These are phyloP conservation scores for Dendroctonus valens DNA, from an alignment of 1,140 invertebrate genomes.

Conservation along the genomic window DNA sequence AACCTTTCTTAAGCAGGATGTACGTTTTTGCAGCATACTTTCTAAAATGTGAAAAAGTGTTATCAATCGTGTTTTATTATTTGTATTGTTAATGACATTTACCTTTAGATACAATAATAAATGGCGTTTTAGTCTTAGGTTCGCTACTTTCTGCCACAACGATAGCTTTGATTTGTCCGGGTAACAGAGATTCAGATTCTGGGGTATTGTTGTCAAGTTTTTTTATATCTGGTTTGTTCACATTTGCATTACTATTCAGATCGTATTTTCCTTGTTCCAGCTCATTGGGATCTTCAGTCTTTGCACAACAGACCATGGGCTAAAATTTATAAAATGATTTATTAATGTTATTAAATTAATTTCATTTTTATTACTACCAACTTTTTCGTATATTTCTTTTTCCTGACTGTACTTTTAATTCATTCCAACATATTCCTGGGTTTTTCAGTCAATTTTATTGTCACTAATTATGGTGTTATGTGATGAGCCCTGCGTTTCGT, in stretches of 20 bases:
- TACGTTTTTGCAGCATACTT: conserved; percentile 19
- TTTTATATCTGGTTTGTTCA: conserved; percentile 5
- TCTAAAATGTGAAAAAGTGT: conserved; percentile 14
- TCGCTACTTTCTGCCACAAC: conserved; percentile 7
- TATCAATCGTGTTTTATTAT: too few relatives aligned
- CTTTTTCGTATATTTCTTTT: too few relatives aligned
- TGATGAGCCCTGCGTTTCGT: too few relatives aligned
- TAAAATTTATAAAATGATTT: conserved; percentile 6
- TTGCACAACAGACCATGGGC: conserved; percentile 39
- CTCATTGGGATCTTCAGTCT: neutral
- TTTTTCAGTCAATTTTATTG: too few relatives aligned
- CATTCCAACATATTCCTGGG: too few relatives aligned
- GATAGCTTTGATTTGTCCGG: conserved; percentile 2
- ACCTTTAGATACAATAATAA: conserved; percentile 29
- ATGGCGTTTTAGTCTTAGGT: conserved; percentile 3
- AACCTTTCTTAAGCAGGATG: conserved; percentile 46
- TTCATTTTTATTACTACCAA: too few relatives aligned
- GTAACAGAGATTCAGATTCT: conserved; percentile 23
- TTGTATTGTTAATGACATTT: conserved; percentile 5
- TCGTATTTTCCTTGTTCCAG: conserved; percentile 33
- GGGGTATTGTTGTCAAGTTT: neutral
- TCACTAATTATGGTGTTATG: too few relatives aligned
- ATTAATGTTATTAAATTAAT: neutral
- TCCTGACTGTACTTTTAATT: too few relatives aligned
- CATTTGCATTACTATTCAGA: conserved; percentile 27